Conservation (phyloP, 1,140 invertebrate genomes). For the Apis laboriosa region DNA sequence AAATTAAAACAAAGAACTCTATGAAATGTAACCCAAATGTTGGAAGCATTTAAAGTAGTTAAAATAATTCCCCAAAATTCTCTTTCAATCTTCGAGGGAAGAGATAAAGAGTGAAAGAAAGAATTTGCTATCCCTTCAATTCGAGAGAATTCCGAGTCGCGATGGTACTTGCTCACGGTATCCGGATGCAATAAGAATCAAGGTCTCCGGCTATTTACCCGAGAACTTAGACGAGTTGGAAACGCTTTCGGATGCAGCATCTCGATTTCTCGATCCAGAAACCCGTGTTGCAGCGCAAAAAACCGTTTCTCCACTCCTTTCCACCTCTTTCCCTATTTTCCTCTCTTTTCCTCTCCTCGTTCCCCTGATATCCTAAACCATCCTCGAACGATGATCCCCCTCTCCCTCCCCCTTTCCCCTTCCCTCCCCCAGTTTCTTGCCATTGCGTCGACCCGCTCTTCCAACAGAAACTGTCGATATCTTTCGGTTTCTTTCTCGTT, state of each 20-base stretch:
- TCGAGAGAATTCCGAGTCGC: not conserved
- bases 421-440: constrained; percentile 18
- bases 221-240: constrained; percentile 32
- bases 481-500: constrained; percentile 37
- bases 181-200: constrained; percentile 22
- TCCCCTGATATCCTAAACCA: not conserved
- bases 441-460: constrained; percentile 7
- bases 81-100: too few relatives aligned
- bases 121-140: too few relatives aligned
- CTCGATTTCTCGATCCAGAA: constrained; percentile 37
- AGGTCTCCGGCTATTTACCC: constrained; percentile 35
- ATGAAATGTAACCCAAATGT: too few relatives aligned
- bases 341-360: too few relatives aligned
- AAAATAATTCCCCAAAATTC: too few relatives aligned
- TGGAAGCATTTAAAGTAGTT: too few relatives aligned
- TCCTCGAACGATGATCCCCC: not conserved
- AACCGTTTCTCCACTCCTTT: not conserved
- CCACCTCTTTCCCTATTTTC: not conserved
- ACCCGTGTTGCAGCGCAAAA: constrained; percentile 20
- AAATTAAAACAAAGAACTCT: too few relatives aligned
- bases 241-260: constrained; percentile 38
- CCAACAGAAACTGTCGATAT: constrained; percentile 46
- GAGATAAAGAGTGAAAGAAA: too few relatives aligned
- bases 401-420: too few relatives aligned
- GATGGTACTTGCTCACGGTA: not conserved